phyloP scores from a whole-genome alignment of 35 echinoderm and acorn worm genomes.

The Stichopus chloronotus region DNA sequence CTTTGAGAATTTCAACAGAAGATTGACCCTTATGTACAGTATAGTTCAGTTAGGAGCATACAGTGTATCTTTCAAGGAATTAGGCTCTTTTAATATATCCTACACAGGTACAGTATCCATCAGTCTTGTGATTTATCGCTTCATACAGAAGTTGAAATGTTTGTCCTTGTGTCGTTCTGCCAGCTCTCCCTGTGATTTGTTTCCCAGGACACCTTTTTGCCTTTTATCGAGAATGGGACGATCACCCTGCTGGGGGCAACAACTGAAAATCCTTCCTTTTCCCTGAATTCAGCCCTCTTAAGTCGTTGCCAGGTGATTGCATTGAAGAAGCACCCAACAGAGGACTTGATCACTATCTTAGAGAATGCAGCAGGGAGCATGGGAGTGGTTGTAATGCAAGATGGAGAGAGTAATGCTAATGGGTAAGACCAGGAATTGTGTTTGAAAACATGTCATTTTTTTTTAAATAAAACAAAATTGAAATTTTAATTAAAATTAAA shows the following conservation, averaged over 20 bases:
- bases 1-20: too few relatives aligned
- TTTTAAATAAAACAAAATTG: background rate
- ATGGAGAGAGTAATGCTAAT: background rate
- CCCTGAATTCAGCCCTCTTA: conserved; percentile 88
- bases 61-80: too few relatives aligned
- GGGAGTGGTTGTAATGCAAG: conserved; percentile 52
- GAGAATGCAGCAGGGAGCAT: conserved; percentile 47
- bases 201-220: conserved; percentile 89
- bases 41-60: too few relatives aligned
- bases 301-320: conserved; percentile 92
- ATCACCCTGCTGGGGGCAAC: conserved; percentile 99
- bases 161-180: too few relatives aligned
- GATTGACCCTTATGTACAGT: too few relatives aligned
- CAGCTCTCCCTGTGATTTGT: too few relatives aligned
- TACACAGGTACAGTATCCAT: too few relatives aligned
- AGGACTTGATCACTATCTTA: conserved; percentile 71
- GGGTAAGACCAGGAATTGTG: background rate
- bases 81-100: too few relatives aligned
- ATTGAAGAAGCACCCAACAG: conserved; percentile 76
- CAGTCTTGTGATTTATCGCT: too few relatives aligned
- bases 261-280: conserved; percentile 96
- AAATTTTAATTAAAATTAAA: too few relatives aligned
- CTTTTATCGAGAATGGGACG: conserved; percentile 92
- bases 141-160: too few relatives aligned
- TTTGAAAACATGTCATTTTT: conserved; percentile 29